A percentile compares a stretch with the other conserved stretches of the same genome.
Conservation (phyloP, 2,113 vertebrate species). For the Serilophus lunatus region DNA sequence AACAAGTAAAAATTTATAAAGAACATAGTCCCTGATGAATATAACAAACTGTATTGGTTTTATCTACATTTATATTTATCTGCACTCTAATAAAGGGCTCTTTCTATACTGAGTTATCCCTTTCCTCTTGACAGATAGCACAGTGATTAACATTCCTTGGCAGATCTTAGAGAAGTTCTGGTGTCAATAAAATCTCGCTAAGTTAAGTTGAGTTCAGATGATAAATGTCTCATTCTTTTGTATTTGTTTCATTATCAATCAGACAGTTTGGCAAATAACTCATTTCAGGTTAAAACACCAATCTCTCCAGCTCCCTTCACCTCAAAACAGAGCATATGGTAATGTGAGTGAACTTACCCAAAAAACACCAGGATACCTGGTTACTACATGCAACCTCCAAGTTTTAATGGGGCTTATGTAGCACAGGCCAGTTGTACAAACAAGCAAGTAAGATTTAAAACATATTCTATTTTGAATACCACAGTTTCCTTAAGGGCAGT, state of each 20-base stretch:
- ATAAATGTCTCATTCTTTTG: constrained; percentile 24
- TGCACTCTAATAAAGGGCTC: not conserved
- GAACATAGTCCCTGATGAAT: not conserved
- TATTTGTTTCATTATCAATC: constrained; percentile 30
- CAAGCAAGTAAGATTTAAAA: constrained; percentile 67
- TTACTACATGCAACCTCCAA: not conserved
- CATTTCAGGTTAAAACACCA: not conserved
- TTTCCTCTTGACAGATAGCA: constrained; percentile 37
- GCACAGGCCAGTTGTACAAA: constrained; percentile 51
- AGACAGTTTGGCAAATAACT: constrained; percentile 6
- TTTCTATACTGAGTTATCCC: constrained; percentile 4
- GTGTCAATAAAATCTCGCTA: constrained; percentile 49
- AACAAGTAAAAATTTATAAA: not conserved
- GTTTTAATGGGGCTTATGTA: not conserved
- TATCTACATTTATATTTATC: constrained; percentile 36
- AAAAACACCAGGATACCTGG: not conserved
- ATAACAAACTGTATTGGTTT: not conserved
- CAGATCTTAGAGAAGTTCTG: constrained; percentile 42
- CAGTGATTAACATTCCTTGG: constrained; percentile 57
- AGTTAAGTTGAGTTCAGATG: constrained; percentile 39
- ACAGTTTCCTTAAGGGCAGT: constrained; percentile 54
- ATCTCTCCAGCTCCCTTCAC: not conserved
- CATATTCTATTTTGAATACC: constrained; percentile 67
- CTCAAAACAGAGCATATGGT: not conserved
- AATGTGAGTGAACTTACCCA: not conserved